A percentile compares a stretch with the other conserved stretches of the same genome.
These are phyloP conservation scores for Sebastes trivittatus DNA, from an alignment of 2,797 vertebrate genomes.

Conservation along the genomic window DNA sequence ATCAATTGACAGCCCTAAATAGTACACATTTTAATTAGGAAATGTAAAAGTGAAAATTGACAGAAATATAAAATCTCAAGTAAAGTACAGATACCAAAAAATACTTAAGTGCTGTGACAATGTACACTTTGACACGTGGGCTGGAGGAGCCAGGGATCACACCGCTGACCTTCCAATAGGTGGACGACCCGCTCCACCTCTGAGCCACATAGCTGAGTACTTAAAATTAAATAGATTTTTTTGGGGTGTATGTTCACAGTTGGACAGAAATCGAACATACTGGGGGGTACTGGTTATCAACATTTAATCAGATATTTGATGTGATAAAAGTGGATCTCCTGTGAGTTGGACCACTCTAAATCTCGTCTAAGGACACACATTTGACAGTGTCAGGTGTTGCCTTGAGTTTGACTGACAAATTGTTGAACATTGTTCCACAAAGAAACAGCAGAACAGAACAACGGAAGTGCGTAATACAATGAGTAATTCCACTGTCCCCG, in stretches of 20 bases:
- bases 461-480: constrained; percentile 16
- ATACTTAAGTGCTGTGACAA: too few relatives aligned
- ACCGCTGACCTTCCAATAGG: too few relatives aligned
- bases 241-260: background rate
- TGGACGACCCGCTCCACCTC: too few relatives aligned
- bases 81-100: too few relatives aligned
- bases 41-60: too few relatives aligned
- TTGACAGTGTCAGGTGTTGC: constrained; percentile 1
- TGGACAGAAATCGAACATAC: background rate
- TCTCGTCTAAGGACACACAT: background rate
- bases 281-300: background rate
- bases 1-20: too few relatives aligned
- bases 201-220: too few relatives aligned
- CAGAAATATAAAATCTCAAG: too few relatives aligned
- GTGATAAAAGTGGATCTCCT: background rate
- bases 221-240: too few relatives aligned
- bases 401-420: constrained; percentile 23
- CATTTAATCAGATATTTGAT: background rate
- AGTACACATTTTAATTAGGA: too few relatives aligned
- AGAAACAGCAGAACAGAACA: background rate
- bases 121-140: too few relatives aligned
- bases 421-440: constrained; percentile 10
- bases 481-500: background rate
- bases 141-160: too few relatives aligned
- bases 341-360: background rate